Conservation (phyloP, 2,888 invertebrate genomes). For the Tanypteryx hageni region DNA sequence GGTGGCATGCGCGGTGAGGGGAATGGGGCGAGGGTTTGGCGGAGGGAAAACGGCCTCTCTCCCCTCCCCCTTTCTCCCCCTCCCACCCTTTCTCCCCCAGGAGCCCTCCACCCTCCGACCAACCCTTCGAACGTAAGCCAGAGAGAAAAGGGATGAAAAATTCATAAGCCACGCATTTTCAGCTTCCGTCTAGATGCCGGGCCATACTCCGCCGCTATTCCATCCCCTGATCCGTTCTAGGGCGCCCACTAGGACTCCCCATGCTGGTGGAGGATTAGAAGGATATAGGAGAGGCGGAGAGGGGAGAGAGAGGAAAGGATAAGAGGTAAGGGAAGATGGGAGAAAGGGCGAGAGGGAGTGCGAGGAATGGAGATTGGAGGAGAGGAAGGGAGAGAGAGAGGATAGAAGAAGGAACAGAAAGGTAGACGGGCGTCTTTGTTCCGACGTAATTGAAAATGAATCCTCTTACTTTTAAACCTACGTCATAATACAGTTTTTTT, state of each 20-base stretch:
- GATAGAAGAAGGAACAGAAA: too few species aligned
- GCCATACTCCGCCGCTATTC: constrained; percentile 67
- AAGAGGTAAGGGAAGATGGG: background rate
- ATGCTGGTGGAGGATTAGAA: constrained; percentile 33
- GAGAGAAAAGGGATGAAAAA: constrained; percentile 52
- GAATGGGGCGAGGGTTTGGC: background rate
- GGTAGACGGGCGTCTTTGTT: too few species aligned
- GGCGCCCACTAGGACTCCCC: background rate
- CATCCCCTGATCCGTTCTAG: constrained; percentile 70
- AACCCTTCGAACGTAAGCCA: constrained; percentile 47
- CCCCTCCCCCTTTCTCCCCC: background rate
- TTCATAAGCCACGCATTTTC: constrained; percentile 56
- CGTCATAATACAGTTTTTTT: too few species aligned
- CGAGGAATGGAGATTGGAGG: too few species aligned
- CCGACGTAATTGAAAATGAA: too few species aligned
- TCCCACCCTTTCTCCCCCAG: background rate
- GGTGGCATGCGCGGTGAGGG: background rate
- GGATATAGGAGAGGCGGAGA: constrained; percentile 41
- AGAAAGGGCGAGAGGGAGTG: too few species aligned
- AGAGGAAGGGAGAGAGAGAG: too few species aligned
- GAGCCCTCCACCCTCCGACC: too few species aligned
- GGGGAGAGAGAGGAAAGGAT: background rate
- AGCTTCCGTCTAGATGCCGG: constrained; percentile 47
- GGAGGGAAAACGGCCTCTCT: background rate
- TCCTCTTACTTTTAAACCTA: too few species aligned